Conservation (phyloP, 1,140 invertebrate species). For the Laupala kohalensis region DNA sequence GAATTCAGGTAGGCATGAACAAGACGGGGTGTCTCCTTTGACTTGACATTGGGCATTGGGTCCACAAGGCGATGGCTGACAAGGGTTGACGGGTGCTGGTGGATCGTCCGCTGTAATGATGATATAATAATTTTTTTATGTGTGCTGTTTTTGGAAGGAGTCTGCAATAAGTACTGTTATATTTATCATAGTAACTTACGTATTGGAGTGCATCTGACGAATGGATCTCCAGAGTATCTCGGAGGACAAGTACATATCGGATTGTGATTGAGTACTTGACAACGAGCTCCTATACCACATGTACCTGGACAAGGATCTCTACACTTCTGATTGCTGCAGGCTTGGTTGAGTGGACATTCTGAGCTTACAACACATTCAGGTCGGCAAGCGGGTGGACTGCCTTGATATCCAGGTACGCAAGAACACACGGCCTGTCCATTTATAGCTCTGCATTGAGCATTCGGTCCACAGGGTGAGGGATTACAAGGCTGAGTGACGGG, state of each 20-base stretch:
- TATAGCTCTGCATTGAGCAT: constrained; percentile 31
- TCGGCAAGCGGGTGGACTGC: constrained; percentile 32
- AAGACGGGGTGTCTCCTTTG: too few relatives aligned
- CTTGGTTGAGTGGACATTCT: constrained; percentile 33
- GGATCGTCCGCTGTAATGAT: constrained; percentile 3
- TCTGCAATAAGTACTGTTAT: too few relatives aligned
- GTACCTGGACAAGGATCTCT: constrained; percentile 34
- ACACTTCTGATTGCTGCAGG: constrained; percentile 37
- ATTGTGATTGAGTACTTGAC: constrained; percentile 39
- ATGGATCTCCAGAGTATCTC: constrained; percentile 39
- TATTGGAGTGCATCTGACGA: constrained; percentile 20
- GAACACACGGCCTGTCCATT: constrained; percentile 33
- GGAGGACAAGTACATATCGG: constrained; percentile 34
- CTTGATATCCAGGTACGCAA: constrained; percentile 32
- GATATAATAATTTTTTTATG: too few relatives aligned
- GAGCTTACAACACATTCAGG: constrained; percentile 35
- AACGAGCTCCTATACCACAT: constrained; percentile 39
- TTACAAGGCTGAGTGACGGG: constrained; percentile 31
- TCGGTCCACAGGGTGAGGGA: constrained; percentile 27
- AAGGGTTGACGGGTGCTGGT: constrained; percentile 35
- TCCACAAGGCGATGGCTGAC: constrained; percentile 43
- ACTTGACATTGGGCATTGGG: too few relatives aligned
- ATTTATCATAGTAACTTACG: background rate
- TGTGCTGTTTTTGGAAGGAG: too few relatives aligned
- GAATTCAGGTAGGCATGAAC: too few relatives aligned